Evolutionary conservation across 1,140 invertebrate species (phyloP).

Genomic region (Pissodes strobi): DNA sequence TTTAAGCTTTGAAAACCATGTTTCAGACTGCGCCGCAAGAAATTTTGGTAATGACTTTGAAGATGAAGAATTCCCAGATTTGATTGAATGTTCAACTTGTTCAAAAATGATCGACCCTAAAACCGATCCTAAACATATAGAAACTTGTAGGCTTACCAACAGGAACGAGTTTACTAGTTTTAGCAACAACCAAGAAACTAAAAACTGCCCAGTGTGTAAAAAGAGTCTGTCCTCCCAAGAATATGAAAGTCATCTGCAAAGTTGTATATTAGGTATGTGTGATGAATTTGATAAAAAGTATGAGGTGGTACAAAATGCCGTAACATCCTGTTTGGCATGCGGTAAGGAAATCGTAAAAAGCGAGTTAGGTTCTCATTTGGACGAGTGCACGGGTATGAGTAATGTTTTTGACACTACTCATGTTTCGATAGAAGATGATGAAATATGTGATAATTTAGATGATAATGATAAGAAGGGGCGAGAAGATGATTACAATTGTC

Average conservation of each 20-base stretch:
- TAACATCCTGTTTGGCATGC: constrained; percentile 65
- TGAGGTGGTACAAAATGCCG: constrained; percentile 31
- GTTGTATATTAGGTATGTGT: constrained; percentile 59
- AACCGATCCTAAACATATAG: not conserved
- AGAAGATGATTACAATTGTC: constrained; percentile 43
- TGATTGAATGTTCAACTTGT: not conserved
- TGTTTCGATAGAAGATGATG: constrained; percentile 22
- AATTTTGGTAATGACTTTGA: constrained; percentile 32
- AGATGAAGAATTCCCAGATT: constrained; percentile 10
- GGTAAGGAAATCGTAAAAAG: constrained; percentile 57
- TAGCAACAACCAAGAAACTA: constrained; percentile 25
- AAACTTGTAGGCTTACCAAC: not conserved
- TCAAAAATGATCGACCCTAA: not conserved
- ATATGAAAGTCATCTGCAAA: constrained; percentile 63
- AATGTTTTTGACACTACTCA: constrained; percentile 41
- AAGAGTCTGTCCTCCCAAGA: constrained; percentile 48
- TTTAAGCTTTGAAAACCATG: constrained; percentile 54
- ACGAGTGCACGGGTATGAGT: constrained; percentile 59
- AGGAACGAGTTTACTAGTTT: not conserved
- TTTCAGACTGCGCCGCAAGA: constrained; percentile 54
- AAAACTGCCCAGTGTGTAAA: constrained; percentile 63
- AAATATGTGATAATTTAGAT: constrained; percentile 8
- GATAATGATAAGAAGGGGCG: constrained; percentile 13
- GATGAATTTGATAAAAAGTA: constrained; percentile 52
- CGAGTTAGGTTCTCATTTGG: constrained; percentile 65